Percentiles rank a stretch among this genome's conserved stretches.
phyloP scores from a whole-genome alignment of 2,113 vertebrate species.

The Emydocephalus ijimae region DNA sequence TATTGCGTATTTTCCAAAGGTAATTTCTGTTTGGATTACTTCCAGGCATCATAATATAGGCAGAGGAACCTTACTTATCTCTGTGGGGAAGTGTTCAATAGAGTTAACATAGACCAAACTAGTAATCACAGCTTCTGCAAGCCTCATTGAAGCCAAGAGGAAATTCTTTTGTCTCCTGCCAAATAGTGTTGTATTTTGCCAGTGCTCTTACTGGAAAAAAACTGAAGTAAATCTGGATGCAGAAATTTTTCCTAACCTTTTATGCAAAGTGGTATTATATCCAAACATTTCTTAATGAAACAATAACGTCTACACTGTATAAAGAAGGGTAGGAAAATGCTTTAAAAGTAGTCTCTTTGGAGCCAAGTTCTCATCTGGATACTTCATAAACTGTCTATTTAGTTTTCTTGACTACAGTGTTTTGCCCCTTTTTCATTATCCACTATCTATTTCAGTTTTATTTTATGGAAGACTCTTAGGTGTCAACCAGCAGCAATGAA shows the following conservation, averaged over 20 bases:
- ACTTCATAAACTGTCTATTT: neutral
- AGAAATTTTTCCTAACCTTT: neutral
- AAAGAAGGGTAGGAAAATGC: neutral
- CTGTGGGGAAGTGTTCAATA: neutral
- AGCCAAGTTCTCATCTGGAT: neutral
- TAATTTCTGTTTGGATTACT: constrained; percentile 18
- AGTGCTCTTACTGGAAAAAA: neutral
- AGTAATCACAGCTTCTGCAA: neutral
- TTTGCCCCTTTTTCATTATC: neutral
- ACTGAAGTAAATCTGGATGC: neutral
- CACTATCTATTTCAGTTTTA: neutral
- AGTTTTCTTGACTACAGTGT: neutral
- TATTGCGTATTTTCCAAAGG: neutral
- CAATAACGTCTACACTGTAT: neutral
- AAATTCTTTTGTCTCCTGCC: neutral
- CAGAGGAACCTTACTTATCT: neutral
- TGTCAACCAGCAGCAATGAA: neutral
- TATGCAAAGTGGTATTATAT: neutral
- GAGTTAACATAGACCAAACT: neutral
- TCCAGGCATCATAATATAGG: neutral
- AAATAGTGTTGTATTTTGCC: neutral
- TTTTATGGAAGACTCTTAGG: neutral
- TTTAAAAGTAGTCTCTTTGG: neutral
- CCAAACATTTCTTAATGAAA: neutral
- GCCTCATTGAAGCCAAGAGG: neutral